These are phyloP conservation scores for Drosophila quadrilineata DNA, from an alignment of 1,140 invertebrate species.

Conservation along the genomic window DNA sequence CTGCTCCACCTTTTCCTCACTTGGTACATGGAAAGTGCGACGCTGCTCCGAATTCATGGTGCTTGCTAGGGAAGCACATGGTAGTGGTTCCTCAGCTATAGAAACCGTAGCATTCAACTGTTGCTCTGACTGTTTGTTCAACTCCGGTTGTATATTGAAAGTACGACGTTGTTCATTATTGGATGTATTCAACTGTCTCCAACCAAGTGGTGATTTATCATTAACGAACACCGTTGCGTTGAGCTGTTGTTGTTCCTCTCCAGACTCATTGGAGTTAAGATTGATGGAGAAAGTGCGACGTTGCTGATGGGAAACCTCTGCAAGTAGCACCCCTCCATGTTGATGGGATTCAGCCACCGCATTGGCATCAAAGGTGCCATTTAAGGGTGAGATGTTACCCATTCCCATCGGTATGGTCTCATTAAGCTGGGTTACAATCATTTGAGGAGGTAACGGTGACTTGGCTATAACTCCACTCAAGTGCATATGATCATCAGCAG, in stretches of 20 bases:
- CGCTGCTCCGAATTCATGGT: too few species aligned
- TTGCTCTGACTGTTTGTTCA: background rate
- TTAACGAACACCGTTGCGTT: background rate
- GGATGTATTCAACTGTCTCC: background rate
- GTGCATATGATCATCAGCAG: slow-evolving; percentile 13
- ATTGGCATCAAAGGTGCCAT: slow-evolving; percentile 38
- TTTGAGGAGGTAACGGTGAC: slow-evolving; percentile 30
- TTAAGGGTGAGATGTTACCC: background rate
- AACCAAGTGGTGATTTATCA: background rate
- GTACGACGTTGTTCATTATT: slow-evolving; percentile 6
- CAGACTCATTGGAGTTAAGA: background rate
- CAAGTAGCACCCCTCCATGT: slow-evolving; percentile 7
- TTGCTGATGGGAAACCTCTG: background rate
- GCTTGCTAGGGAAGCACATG: too few species aligned
- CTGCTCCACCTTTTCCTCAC: slow-evolving; percentile 40
- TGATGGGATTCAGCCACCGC: background rate
- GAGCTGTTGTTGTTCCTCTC: background rate
- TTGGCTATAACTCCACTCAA: slow-evolving; percentile 38
- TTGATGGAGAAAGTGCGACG: slow-evolving; percentile 39
- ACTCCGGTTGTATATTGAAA: background rate
- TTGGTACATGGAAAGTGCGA: slow-evolving; percentile 37
- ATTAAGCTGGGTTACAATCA: slow-evolving; percentile 31
- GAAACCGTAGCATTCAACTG: background rate
- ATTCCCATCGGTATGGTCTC: slow-evolving; percentile 23
- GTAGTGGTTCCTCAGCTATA: too few species aligned